These are phyloP conservation scores for Ictalurus punctatus DNA, from an alignment of 2,113 vertebrate species.

Conservation along the genomic window DNA sequence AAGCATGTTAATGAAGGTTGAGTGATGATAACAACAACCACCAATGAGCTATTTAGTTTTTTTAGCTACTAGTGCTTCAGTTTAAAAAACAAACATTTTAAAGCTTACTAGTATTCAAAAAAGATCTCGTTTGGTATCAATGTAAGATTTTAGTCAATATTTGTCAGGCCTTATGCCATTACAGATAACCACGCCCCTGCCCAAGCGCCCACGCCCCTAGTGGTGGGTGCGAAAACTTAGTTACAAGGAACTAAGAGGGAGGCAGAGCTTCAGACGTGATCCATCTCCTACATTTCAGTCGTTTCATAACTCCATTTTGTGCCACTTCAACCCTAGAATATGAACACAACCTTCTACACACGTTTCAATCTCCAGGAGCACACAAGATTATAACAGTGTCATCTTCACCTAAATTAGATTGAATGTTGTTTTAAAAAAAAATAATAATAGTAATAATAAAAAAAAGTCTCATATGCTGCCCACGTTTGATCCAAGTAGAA, in stretches of 20 bases:
- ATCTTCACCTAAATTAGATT: background rate
- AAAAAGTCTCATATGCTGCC: background rate
- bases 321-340: background rate
- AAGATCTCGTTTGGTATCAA: background rate
- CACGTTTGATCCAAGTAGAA: slow-evolving; percentile 1
- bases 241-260: background rate
- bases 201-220: background rate
- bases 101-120: background rate
- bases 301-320: background rate
- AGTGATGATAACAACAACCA: too few relatives aligned
- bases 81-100: too few relatives aligned
- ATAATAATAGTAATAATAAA: background rate
- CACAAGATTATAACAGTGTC: background rate
- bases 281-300: background rate
- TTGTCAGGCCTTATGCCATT: background rate
- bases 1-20: too few relatives aligned
- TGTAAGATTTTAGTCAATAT: background rate
- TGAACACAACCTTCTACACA: background rate
- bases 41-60: too few relatives aligned
- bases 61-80: too few relatives aligned
- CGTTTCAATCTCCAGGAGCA: background rate
- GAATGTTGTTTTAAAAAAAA: background rate
- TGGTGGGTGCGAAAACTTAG: background rate
- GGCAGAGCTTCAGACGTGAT: background rate
- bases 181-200: background rate